A percentile compares a stretch with the other conserved stretches of the same genome.
Evolutionary conservation across 2,888 invertebrate species (phyloP).

Genomic region (Acanthosoma haemorrhoidale): DNA sequence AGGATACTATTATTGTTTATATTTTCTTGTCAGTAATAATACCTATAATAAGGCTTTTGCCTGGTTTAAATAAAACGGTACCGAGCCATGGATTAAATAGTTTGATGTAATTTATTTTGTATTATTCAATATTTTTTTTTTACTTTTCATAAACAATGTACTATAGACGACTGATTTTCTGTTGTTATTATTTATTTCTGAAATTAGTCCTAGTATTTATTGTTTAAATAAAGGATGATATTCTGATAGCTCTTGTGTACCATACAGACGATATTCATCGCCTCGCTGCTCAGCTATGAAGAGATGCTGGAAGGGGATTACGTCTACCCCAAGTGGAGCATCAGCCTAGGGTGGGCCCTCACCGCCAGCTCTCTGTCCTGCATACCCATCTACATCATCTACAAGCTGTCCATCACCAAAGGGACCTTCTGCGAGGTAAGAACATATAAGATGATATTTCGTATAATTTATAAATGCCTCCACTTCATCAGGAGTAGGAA

Average conservation of each 20-base stretch:
- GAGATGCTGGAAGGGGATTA: constrained; percentile 70
- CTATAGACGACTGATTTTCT: background rate
- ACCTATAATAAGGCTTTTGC: too few relatives aligned
- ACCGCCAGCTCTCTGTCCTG: constrained; percentile 80
- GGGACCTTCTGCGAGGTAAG: constrained; percentile 54
- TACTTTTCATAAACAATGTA: too few relatives aligned
- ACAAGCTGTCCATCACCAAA: constrained; percentile 66
- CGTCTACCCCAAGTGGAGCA: constrained; percentile 74
- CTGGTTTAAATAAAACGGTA: too few relatives aligned
- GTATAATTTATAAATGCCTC: background rate
- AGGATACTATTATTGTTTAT: too few relatives aligned
- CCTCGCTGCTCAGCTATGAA: constrained; percentile 72
- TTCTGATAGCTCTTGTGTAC: too few relatives aligned
- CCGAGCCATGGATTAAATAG: too few relatives aligned
- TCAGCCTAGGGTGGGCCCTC: constrained; percentile 72
- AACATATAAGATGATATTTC: background rate
- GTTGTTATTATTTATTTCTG: background rate
- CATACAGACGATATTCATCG: constrained; percentile 69
- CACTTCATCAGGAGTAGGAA: background rate
- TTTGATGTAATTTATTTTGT: background rate
- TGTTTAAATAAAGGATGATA: too few relatives aligned
- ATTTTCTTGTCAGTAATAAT: too few relatives aligned
- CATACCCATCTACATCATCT: constrained; percentile 77
- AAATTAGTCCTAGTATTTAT: background rate
- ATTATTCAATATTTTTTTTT: background rate